Conservation (phyloP, 2,113 vertebrate species). For the Tragelaphus imberbis region DNA sequence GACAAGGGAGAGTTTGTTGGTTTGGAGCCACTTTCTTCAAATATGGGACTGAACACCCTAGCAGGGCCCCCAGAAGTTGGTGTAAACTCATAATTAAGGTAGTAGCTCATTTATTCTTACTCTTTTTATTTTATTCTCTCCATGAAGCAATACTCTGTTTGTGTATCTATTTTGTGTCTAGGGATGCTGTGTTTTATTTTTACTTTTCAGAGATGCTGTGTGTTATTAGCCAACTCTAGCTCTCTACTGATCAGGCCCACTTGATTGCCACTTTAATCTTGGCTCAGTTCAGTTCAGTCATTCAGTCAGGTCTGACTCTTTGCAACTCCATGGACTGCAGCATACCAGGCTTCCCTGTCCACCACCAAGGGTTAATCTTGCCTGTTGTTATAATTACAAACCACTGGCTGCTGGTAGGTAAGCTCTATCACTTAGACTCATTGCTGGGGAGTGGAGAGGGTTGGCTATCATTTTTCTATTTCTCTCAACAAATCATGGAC, state of each 20-base stretch:
- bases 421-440: not conserved
- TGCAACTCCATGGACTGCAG: not conserved
- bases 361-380: not conserved
- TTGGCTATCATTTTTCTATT: not conserved
- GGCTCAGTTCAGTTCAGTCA: not conserved
- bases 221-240: not conserved
- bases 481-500: not conserved
- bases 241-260: not conserved
- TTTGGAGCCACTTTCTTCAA: not conserved
- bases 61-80: not conserved
- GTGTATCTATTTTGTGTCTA: not conserved
- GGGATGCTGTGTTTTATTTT: not conserved
- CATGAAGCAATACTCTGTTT: not conserved
- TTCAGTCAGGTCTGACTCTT: not conserved
- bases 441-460: not conserved
- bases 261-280: not conserved
- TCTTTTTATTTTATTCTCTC: not conserved
- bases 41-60: not conserved
- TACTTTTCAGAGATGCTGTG: not conserved
- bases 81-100: not conserved
- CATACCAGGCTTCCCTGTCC: not conserved
- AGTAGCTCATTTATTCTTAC: not conserved
- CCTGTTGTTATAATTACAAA: not conserved
- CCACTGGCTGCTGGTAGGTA: not conserved
- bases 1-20: not conserved